Evolutionary conservation across 2,888 invertebrate species (phyloP), one percentile per base, ranked within the genome.

Genomic region (Ceriagrion tenellum): DNA sequence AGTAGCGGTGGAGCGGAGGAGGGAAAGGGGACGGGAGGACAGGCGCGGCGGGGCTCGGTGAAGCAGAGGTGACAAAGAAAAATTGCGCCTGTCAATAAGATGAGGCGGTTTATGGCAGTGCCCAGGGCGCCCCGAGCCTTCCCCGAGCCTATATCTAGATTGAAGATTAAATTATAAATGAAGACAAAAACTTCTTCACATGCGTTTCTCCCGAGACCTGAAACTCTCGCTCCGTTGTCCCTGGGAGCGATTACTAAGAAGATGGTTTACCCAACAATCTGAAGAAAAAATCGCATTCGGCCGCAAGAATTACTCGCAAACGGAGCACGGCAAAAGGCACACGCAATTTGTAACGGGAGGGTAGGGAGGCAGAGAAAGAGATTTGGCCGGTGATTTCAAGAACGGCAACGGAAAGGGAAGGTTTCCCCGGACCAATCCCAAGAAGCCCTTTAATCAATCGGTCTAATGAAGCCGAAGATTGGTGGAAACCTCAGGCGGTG

Each of bases 401-500:
- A 59, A 59, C 59, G 81, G 81, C 81, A 81, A 81, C 81, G 81
- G 81, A 35, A 81, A 81, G 81, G 81, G 81, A 81, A 35, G 81
- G 81, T 35, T 81, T 81, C 26, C 26, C 81, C 2, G 81, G 35
- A 35, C 35, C 81, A 35, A 81, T 81, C 35, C 81, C 26, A 81
- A 81, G 81, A 81, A 81, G 81, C 81, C 81, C 81, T 81, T 81
- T 81, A 81, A 81, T 81, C 81, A 81, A 81, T 81, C 81, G 81
- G 81, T 81, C 81, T 81, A 81, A 81, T 26, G 81, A 81, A 81
- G 81, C 81, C 35, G 81, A 81, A 81, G 26, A 81, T 81, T 81
- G 81, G 81, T 81, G 81, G 81, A 30, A 81, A 81, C 81, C 81
- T 81, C 26, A 35, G 35, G 35, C 12, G 4, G n/a, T 81, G 81